Percentiles rank a stretch among this genome's conserved stretches.
Evolutionary conservation across 2,888 invertebrate species (phyloP).

Genomic region (Nymphalis urticae): DNA sequence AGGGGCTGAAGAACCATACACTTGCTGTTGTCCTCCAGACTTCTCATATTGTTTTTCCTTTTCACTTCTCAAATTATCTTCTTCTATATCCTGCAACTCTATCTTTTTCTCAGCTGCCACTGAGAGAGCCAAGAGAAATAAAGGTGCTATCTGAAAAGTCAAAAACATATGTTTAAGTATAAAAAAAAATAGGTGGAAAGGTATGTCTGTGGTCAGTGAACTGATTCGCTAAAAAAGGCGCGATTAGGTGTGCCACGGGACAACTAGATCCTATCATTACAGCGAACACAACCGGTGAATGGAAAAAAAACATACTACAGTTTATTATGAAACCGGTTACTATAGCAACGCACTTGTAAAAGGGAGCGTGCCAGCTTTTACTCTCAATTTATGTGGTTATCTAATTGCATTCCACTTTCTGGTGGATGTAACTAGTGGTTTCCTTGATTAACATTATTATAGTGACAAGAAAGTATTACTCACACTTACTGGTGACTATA

Average conservation of each 20-base stretch:
- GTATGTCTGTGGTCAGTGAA: constrained; percentile 48
- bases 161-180: constrained; percentile 55
- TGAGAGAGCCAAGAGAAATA: constrained; percentile 58
- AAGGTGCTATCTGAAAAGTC: constrained; percentile 68
- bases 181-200: constrained; percentile 46
- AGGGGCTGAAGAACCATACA: constrained; percentile 41
- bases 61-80: constrained; percentile 85
- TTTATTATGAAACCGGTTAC: constrained; percentile 71
- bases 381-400: constrained; percentile 70
- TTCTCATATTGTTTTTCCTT: constrained; percentile 63
- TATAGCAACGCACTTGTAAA: constrained; percentile 54
- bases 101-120: constrained; percentile 83
- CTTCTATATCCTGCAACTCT: constrained; percentile 88
- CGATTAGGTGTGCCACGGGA: constrained; percentile 48
- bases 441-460: constrained; percentile 40
- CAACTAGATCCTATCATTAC: constrained; percentile 46
- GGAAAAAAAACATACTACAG: constrained; percentile 71
- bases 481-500: neutral
- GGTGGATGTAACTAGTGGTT: constrained; percentile 51
- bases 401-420: constrained; percentile 47
- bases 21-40: constrained; percentile 50
- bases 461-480: constrained; percentile 7
- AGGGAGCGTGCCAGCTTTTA: constrained; percentile 73
- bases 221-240: constrained; percentile 53
- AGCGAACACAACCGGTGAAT: constrained; percentile 63